Base-by-base conservation (phyloP, 2,797 vertebrate species). In the Sebastes reedi region DNA sequence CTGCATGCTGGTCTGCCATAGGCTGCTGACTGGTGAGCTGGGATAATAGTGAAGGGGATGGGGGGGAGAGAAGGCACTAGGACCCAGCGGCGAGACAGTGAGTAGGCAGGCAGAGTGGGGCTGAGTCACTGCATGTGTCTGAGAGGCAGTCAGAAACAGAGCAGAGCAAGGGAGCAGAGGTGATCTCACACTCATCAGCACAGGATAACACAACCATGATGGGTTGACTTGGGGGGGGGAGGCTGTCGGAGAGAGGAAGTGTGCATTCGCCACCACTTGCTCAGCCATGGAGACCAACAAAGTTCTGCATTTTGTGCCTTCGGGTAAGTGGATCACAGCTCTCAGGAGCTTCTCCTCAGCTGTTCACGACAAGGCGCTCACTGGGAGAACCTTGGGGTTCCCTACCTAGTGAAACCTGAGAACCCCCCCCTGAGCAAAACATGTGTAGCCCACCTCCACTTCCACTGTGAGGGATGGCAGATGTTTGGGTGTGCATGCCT, bases 281-380 rank as follows among this genome's bases (percentile, higher is more conserved):
- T 89, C 88, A 91, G 92, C 88, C 69, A 96, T 96, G 96, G 96
- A 96, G 92, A 94, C 92, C 91, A 96, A 94, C 94, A 96, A 96
- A 96, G 96, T 96, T 96, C 96, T 96, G 89, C 96, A 96, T 96
- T 96, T 96, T 16, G 95, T 96, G 93, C 95, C 95, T 90, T 95
- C 94, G 61, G 96, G 96, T 96, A 92, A 96, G 96, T 95, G 80
- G 64, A 86, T 64, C 36, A n/a, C 30, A 76, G 80, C 83, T 84
- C 68, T 22, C 3, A 42, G 24, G 77, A 80, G 85, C 87, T 67
- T 84, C 88, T 90, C 82, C 89, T 91, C 86, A 88, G 91, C 89
- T 87, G 91, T 72, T 89, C 89, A 91, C 80, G 71, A 85, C 81
- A 56, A 75, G 6, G 67, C 24, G n/a, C 27, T 83, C 52, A 68